Conservation (phyloP, 1,140 invertebrate species). For the Epicauta chinensis region DNA sequence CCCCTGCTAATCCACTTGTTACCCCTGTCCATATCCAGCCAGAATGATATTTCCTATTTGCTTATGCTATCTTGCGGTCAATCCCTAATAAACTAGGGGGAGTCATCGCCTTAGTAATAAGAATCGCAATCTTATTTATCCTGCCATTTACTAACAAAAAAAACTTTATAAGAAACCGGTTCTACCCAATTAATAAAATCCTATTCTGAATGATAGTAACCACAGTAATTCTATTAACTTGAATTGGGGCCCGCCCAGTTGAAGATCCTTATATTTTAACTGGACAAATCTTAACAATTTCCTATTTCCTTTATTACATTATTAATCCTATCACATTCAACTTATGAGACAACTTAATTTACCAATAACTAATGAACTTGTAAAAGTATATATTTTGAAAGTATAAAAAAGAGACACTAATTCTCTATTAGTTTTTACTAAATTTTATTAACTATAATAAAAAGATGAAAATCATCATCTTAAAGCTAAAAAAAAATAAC, state of each 20-base stretch:
- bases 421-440: too few relatives aligned
- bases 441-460: too few relatives aligned
- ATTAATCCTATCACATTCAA: conserved; percentile 44
- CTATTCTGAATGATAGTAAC: conserved; percentile 51
- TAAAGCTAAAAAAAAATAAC: conserved; percentile 43
- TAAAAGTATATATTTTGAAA: conserved; percentile 60
- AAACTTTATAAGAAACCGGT: conserved; percentile 48
- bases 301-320: conserved; percentile 53
- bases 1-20: conserved; percentile 58
- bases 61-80: conserved; percentile 65
- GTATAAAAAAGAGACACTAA: conserved; percentile 49
- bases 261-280: conserved; percentile 55
- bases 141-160: conserved; percentile 48
- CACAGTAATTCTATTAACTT: conserved; percentile 54
- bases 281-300: conserved; percentile 52
- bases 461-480: conserved; percentile 17
- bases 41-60: conserved; percentile 72
- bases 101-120: conserved; percentile 57
- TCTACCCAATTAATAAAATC: conserved; percentile 53
- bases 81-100: conserved; percentile 70
- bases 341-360: conserved; percentile 48
- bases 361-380: conserved; percentile 51
- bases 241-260: conserved; percentile 57
- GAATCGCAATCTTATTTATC: conserved; percentile 56
- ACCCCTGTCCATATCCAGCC: conserved; percentile 67